Percentiles rank a stretch among this genome's conserved stretches.
These are phyloP conservation scores for Seriola aureovittata DNA, from an alignment of 2,113 vertebrate species.

Conservation along the genomic window DNA sequence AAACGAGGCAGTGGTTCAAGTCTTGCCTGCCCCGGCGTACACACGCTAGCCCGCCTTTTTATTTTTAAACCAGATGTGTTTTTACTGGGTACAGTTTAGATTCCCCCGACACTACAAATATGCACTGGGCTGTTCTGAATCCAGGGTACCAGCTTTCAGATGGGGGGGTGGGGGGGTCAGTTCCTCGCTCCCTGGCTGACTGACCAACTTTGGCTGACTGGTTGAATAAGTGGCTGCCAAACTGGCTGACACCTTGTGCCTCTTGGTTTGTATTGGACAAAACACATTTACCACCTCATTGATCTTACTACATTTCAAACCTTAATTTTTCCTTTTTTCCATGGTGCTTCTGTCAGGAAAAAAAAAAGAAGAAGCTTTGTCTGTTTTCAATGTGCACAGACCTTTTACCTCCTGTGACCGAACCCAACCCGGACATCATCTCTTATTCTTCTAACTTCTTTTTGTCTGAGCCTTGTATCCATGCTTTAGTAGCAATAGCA, in stretches of 20 bases:
- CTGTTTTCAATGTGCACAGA: neutral
- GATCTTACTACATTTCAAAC: neutral
- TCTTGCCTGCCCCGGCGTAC: conserved; percentile 35
- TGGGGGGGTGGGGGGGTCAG: neutral
- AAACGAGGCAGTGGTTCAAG: conserved; percentile 64
- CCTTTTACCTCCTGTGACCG: neutral
- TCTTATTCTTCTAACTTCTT: no score
- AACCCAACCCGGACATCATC: no score
- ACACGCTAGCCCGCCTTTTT: conserved; percentile 52
- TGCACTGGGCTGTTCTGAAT: conserved; percentile 59
- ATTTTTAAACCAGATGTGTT: conserved; percentile 84
- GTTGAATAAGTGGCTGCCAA: no score
- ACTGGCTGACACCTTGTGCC: neutral
- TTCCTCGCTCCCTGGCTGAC: conserved; percentile 1
- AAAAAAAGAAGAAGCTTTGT: neutral
- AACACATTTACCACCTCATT: neutral
- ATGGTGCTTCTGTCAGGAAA: neutral
- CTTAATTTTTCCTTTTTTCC: neutral
- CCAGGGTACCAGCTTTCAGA: conserved; percentile 57
- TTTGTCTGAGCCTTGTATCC: no score
- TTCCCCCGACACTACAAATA: conserved; percentile 72
- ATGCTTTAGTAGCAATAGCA: no score
- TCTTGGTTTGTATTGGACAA: conserved; percentile 9
- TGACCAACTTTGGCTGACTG: neutral
- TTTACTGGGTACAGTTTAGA: conserved; percentile 81